These are phyloP conservation scores for Oscheius sp. DNA, from an alignment of 2,888 invertebrate genomes.

Conservation along the genomic window DNA sequence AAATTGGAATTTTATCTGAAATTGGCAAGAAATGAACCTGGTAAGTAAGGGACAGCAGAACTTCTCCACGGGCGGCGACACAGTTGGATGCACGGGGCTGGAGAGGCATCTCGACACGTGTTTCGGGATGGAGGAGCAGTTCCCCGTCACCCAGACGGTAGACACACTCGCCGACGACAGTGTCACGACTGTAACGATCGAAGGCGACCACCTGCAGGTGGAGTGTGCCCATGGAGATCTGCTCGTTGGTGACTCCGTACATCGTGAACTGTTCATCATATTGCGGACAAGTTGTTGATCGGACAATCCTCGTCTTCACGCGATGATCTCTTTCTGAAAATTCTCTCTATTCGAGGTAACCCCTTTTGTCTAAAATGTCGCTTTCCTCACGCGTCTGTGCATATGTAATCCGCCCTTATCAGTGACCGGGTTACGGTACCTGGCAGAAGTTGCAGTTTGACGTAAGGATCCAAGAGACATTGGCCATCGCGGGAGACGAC, in stretches of 20 bases:
- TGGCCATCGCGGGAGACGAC: constrained; percentile 62
- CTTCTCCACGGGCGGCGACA: constrained; percentile 67
- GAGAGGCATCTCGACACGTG: constrained; percentile 60
- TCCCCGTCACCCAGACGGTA: constrained; percentile 77
- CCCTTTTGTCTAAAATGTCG: not conserved
- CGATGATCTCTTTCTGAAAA: constrained; percentile 54
- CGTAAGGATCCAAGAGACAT: constrained; percentile 86
- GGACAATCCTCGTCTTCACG: constrained; percentile 81
- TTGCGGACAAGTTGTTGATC: constrained; percentile 93
- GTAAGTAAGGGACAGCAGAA: constrained; percentile 95
- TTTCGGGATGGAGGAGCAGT: constrained; percentile 56
- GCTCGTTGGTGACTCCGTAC: constrained; percentile 80
- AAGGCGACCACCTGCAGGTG: constrained; percentile 87
- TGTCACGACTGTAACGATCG: constrained; percentile 96
- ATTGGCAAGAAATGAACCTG: constrained; percentile 78
- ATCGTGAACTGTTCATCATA: constrained; percentile 99
- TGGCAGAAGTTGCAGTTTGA: constrained; percentile 94
- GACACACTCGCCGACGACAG: constrained; percentile 96
- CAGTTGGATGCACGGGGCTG: constrained; percentile 59
- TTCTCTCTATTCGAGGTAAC: not conserved
- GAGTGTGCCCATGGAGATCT: constrained; percentile 82
- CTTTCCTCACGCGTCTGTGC: constrained; percentile 73
- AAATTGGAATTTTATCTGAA: not conserved
- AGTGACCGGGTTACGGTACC: constrained; percentile 78
- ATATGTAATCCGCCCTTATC: constrained; percentile 80